Evolutionary conservation across 2,888 invertebrate genomes (phyloP).

Genomic region (Acanthopleura granulata): DNA sequence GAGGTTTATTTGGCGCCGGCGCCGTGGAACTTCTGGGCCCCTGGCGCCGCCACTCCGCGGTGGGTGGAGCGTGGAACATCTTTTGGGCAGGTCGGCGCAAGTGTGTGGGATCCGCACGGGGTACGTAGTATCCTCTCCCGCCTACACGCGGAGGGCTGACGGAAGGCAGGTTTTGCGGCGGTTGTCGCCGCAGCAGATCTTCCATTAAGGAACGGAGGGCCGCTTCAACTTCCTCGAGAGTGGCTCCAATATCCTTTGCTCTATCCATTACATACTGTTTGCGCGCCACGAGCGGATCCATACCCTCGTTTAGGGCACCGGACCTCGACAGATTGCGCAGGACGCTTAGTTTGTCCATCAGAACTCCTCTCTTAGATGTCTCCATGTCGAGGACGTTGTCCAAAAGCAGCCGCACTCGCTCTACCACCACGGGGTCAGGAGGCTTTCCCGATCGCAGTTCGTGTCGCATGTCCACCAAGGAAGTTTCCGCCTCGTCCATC

Average conservation of each 20-base stretch:
- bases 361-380: background rate
- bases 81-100: constrained; percentile 1
- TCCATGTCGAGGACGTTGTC: background rate
- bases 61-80: no score
- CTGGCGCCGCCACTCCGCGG: no score
- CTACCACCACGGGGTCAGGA: background rate
- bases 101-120: background rate
- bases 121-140: background rate
- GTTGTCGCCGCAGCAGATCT: background rate
- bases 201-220: background rate
- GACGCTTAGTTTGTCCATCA: background rate
- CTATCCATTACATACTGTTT: background rate
- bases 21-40: no score
- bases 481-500: background rate
- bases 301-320: background rate
- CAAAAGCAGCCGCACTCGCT: background rate
- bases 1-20: no score
- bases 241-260: background rate
- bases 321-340: background rate
- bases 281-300: background rate
- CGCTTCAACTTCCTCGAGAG: background rate
- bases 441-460: background rate
- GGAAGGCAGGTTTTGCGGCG: background rate
- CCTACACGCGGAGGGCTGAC: background rate
- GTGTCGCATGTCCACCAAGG: background rate